phyloP scores from a whole-genome alignment of 2,797 vertebrate species.

The Vireo griseus region DNA sequence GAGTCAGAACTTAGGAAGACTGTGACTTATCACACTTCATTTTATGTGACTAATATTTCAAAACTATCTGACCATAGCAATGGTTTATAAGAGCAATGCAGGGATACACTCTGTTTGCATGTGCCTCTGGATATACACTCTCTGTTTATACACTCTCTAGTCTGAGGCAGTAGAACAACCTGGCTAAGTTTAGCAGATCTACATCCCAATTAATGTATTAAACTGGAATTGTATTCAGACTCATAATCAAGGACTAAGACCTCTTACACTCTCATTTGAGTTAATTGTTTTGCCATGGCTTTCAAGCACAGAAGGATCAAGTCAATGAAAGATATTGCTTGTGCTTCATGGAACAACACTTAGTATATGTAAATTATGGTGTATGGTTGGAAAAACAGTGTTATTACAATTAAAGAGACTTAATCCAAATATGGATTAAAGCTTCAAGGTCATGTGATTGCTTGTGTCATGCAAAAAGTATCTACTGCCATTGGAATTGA shows the following conservation, averaged over 20 bases:
- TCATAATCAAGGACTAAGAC: not conserved
- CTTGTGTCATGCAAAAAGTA: not conserved
- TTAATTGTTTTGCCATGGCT: not conserved
- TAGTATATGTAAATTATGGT: not conserved
- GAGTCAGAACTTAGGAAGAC: not conserved
- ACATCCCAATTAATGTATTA: not conserved
- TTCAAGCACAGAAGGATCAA: not conserved
- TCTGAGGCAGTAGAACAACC: not conserved
- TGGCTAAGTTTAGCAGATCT: not conserved
- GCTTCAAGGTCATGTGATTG: not conserved
- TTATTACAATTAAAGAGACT: not conserved
- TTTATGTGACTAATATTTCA: not conserved
- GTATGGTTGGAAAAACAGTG: not conserved
- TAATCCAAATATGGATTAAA: not conserved
- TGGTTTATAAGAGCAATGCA: not conserved
- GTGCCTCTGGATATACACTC: not conserved
- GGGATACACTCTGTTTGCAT: not conserved
- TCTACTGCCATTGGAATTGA: not conserved
- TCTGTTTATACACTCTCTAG: not conserved
- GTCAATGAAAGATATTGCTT: not conserved
- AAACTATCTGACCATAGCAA: not conserved
- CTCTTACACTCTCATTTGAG: not conserved
- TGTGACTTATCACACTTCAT: not conserved
- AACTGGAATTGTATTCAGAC: not conserved
- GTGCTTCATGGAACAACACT: rapidly evolving